These are phyloP conservation scores for Rhinopomastus cyanomelas DNA, from an alignment of 2,113 vertebrate species.

Conservation along the genomic window DNA sequence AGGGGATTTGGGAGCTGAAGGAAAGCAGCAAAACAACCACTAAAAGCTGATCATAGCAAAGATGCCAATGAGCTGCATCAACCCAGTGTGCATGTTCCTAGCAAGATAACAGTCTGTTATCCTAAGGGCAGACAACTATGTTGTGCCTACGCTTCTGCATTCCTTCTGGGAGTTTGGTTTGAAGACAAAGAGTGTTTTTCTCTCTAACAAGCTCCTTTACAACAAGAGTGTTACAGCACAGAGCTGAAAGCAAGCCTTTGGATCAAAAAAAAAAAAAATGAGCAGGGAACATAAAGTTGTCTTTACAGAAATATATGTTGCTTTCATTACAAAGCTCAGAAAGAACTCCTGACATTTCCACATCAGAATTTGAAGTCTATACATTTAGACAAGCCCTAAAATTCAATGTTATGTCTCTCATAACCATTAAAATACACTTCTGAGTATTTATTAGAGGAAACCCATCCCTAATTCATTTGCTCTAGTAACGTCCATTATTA, in stretches of 20 bases:
- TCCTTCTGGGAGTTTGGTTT: neutral
- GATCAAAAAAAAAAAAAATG: neutral
- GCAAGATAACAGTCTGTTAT: neutral
- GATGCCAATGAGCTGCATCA: accelerated
- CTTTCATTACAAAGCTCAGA: neutral
- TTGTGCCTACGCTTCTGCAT: accelerated
- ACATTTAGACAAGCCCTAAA: neutral
- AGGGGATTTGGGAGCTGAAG: neutral
- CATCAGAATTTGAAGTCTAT: neutral
- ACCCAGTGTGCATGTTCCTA: accelerated
- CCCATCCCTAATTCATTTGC: neutral
- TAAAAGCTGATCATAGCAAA: neutral
- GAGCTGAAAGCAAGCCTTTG: neutral
- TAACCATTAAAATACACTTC: neutral
- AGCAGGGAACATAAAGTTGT: neutral
- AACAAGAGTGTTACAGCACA: neutral
- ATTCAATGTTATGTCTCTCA: neutral
- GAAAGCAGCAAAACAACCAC: neutral
- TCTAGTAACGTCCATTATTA: neutral
- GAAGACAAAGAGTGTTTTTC: neutral
- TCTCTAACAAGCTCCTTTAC: neutral
- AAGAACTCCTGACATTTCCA: neutral
- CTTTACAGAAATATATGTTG: neutral
- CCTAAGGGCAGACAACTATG: neutral
- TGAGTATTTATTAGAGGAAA: neutral